phyloP scores from a whole-genome alignment of 2,797 vertebrate species.

The Artibeus lituratus region DNA sequence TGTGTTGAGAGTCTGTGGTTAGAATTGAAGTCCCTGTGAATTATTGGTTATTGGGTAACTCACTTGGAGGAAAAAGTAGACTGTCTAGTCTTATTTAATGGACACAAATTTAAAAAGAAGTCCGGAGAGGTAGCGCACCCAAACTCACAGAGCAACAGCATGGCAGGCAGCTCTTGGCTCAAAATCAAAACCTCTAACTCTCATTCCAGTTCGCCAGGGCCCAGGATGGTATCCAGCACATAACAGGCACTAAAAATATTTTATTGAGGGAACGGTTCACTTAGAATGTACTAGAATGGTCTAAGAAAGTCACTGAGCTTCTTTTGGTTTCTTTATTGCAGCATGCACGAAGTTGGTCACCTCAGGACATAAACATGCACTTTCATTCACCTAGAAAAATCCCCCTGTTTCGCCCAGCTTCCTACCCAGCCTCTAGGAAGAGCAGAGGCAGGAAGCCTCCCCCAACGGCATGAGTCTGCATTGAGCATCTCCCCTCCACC shows the following conservation, averaged over 20 bases:
- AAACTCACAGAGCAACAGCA: background rate
- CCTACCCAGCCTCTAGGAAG: background rate
- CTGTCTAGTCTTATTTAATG: background rate
- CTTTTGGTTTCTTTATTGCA: background rate
- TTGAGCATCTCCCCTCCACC: background rate
- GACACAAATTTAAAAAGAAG: background rate
- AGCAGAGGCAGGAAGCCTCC: background rate
- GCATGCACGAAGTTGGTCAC: background rate
- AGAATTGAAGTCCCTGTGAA: background rate
- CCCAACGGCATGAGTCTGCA: rapidly evolving
- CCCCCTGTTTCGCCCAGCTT: background rate
- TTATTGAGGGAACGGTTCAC: background rate
- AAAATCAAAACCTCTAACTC: background rate
- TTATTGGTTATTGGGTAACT: background rate
- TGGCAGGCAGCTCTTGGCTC: background rate
- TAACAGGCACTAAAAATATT: background rate
- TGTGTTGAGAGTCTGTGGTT: background rate
- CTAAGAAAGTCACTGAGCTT: background rate
- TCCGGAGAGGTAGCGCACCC: background rate
- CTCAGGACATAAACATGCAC: background rate
- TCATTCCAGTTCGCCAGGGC: background rate
- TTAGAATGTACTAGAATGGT: background rate
- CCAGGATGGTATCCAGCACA: background rate
- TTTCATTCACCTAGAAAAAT: background rate
- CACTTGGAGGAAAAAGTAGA: background rate